A percentile compares a stretch with the other conserved stretches of the same genome.
Evolutionary conservation across 2,888 invertebrate genomes (phyloP).

Genomic region (Melanophora roralis): DNA sequence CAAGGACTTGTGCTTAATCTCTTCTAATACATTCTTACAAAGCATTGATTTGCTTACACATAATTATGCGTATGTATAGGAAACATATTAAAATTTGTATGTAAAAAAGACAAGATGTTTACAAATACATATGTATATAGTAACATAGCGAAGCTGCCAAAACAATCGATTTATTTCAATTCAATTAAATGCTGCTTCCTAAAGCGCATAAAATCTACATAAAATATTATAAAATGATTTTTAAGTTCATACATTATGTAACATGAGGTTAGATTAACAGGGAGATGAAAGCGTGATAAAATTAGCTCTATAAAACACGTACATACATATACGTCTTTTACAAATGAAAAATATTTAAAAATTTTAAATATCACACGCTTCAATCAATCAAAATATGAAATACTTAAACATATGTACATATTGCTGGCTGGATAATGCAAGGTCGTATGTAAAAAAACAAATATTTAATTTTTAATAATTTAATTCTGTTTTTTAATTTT

Average conservation of each 20-base stretch:
- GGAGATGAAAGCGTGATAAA: not conserved
- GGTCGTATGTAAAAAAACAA: too few relatives aligned
- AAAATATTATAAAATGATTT: not conserved
- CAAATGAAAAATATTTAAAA: constrained; percentile 21
- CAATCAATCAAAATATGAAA: constrained; percentile 48
- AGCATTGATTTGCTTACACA: too few relatives aligned
- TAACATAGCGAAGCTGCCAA: too few relatives aligned
- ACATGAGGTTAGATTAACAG: not conserved
- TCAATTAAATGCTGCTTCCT: constrained; percentile 22
- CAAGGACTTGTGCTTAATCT: not conserved
- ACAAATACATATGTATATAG: too few relatives aligned
- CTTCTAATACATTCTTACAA: too few relatives aligned
- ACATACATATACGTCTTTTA: not conserved
- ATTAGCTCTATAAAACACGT: constrained; percentile 34
- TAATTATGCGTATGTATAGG: not conserved
- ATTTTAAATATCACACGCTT: constrained; percentile 56
- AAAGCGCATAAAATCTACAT: not conserved
- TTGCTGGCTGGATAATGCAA: too few relatives aligned
- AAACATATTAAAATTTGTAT: too few relatives aligned
- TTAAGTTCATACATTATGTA: not conserved
- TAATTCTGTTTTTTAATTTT: too few relatives aligned
- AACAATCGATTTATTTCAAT: too few relatives aligned
- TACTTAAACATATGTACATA: not conserved
- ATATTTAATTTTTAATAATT: too few relatives aligned
- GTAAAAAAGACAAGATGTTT: too few relatives aligned